Base-by-base conservation (phyloP, 2,888 invertebrate species). In the Xanthorhoe spadicearia region DNA sequence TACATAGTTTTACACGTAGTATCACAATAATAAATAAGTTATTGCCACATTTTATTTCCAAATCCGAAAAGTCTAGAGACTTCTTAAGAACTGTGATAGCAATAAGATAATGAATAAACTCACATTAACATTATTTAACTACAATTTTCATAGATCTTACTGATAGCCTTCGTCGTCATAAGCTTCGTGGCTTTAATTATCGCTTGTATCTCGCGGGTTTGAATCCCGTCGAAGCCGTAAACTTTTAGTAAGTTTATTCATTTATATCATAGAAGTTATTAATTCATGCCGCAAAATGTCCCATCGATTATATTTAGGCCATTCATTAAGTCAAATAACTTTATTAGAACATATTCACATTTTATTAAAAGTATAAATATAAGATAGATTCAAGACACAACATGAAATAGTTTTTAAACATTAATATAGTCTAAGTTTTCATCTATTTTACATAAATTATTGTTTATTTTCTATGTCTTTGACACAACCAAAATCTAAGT, bases 401-500 rank as follows among this genome's bases (percentile, higher is more conserved):
- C 53, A 60, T 58, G 53, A 68, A 63, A 63, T 59, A 61, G 54
- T 63, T 60, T 48, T 28, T 62, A 17, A 60, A 59, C 61, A 56
- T 61, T 54, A 49, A 35, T 53, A 55, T 57, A 60, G 59, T 65
- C 59, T 67, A 46, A 61, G 63, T 66, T 55, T 66, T 28, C 56
- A 64, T 62, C 63, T 68, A 64, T 67, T 67, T 69, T 67, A 71
- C 66, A 68, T 63, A 35, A 50, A 15, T 59, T 59, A 52, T 56
- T 50, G 64, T 66, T 64, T 68, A 61, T 32, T 57, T 64, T 53
- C 63, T 68, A 71, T 63, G 66, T 64, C 61, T 69, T 72, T 68
- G 68, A 72, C 71, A 74, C 74, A 74, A 74, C 66, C 68, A 68
- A 74, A 74, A 71, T 70, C 71, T 70, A 72, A 66, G 55, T 61